Evolutionary conservation across 2,888 invertebrate genomes (phyloP).

Genomic region (Acleris cristana): DNA sequence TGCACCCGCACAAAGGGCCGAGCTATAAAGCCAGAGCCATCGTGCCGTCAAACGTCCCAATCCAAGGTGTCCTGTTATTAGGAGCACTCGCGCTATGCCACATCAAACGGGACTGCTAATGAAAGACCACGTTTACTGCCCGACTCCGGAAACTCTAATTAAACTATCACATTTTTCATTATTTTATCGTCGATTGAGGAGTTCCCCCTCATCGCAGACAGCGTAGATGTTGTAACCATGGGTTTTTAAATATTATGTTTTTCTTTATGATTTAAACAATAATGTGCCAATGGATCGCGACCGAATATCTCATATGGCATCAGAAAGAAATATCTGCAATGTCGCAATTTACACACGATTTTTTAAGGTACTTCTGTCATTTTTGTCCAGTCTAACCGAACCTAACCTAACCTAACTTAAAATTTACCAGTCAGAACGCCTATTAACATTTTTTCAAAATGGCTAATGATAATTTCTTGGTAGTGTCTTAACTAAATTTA

Average conservation of each 20-base stretch:
- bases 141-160: constrained; percentile 70
- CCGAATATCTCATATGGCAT: no score
- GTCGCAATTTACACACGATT: no score
- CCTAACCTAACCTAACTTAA: no score
- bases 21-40: constrained; percentile 31
- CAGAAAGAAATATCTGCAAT: no score
- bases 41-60: constrained; percentile 51
- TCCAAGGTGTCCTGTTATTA: constrained; percentile 62
- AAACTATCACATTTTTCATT: constrained; percentile 74
- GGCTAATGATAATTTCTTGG: no score
- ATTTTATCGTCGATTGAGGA: constrained; percentile 61
- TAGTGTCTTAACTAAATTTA: no score
- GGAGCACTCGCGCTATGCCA: constrained; percentile 53
- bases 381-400: no score
- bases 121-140: constrained; percentile 55
- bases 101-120: constrained; percentile 61
- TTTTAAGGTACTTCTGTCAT: no score
- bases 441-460: no score
- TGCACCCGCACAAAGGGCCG: constrained; percentile 44
- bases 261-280: no score
- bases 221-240: constrained; percentile 43
- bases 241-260: neutral
- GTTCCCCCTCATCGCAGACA: constrained; percentile 53
- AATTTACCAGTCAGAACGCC: no score
- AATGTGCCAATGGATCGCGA: no score